phyloP scores from a whole-genome alignment of 2,888 invertebrate genomes.

The Netelia virgata region DNA sequence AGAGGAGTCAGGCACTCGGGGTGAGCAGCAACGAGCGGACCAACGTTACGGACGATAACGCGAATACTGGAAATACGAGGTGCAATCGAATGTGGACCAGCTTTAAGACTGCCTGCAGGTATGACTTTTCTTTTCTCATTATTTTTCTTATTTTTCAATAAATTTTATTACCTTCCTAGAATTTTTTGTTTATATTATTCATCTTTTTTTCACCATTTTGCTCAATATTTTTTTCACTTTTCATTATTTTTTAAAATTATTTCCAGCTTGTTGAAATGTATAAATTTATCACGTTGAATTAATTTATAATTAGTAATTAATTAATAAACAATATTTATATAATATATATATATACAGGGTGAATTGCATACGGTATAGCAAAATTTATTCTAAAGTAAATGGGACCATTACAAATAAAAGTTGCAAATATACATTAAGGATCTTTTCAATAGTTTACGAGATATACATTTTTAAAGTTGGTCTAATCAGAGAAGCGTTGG shows the following conservation, averaged over 20 bases:
- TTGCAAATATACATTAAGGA: too few relatives aligned
- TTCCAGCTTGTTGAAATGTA: too few relatives aligned
- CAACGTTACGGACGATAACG: neutral
- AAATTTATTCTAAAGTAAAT: too few relatives aligned
- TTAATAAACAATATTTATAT: conserved; percentile 8
- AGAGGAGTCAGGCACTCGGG: neutral
- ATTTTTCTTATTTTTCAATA: conserved; percentile 2
- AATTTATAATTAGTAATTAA: neutral
- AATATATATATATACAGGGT: too few relatives aligned
- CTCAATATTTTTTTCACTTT: too few relatives aligned
- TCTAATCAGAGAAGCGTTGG: too few relatives aligned
- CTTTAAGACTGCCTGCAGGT: conserved; percentile 81
- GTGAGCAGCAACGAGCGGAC: neutral
- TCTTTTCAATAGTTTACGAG: too few relatives aligned
- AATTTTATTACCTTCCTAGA: neutral
- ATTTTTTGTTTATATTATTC: conserved; percentile 3
- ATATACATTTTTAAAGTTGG: too few relatives aligned
- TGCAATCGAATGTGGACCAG: conserved; percentile 74
- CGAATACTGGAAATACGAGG: conserved; percentile 22
- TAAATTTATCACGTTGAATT: neutral
- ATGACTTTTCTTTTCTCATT: neutral
- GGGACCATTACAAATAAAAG: too few relatives aligned
- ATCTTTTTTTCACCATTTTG: neutral
- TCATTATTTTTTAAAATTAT: too few relatives aligned
- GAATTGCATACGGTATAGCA: too few relatives aligned